Base-by-base conservation (phyloP, 2,888 invertebrate species). In the Matsumyia berberina region DNA sequence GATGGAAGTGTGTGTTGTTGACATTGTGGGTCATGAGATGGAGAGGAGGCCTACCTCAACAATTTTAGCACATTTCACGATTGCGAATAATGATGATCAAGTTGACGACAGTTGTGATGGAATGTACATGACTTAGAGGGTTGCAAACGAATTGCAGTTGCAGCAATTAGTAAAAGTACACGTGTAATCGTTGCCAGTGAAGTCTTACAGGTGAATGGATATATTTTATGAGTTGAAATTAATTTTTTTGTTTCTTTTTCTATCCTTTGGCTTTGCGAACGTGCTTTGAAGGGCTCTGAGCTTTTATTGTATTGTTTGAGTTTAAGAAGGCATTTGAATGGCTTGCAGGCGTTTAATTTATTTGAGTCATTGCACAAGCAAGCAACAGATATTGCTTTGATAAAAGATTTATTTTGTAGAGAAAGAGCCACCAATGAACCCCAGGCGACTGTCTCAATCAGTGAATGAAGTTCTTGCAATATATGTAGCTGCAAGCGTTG, bases 161-260 rank as follows among this genome's bases (percentile, higher is more conserved):
- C 60, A 46, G 78, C 78, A 82, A 82, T 82, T 82, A 82, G 70
- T 51, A 35, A 72, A 62, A 82, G 82, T 78, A 73, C 78, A 83
- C 82, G 82, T 83, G 82, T 82, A 82, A 82, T 82, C 66, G 82
- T 60, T 72, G 58, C 66, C 44, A 67, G 72, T 67, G n/a, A n/a
- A n/a, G n/a, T n/a, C n/a, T n/a, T n/a, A n/a, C n/a, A n/a, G n/a
- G n/a, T n/a, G 67, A 67, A 51, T 66, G 58, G 49, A 44, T 53
- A 37, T 57, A 70, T 35, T 77, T 69, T 62, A 69, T 60, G 76
- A 62, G 69, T 69, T 81, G 58, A 74, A 67, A 58, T 19, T n/a
- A 19, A 11, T 37, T 8, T 19, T 37, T 17, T 6, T 37, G n/a
- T n/a, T n/a, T n/a, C n/a, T n/a, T n/a, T n/a, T n/a, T n/a, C n/a